These are phyloP conservation scores for Emydura subglobosa DNA, from an alignment of 2,113 vertebrate genomes.

Conservation along the genomic window DNA sequence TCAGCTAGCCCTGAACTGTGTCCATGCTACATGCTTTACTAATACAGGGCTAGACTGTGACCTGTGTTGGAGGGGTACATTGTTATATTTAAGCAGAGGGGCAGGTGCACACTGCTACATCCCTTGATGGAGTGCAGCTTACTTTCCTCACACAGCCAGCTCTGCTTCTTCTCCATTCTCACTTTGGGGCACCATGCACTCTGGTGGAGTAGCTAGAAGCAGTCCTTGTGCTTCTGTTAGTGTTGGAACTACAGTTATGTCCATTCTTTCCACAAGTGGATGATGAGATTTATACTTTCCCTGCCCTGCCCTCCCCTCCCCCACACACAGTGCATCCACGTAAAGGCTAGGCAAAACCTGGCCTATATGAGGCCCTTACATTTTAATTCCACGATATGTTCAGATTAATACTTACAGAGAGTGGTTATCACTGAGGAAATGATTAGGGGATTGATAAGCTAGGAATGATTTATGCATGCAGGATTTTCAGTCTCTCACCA, in stretches of 20 bases:
- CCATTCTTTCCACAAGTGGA: conserved; percentile 4
- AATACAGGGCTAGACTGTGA: not conserved
- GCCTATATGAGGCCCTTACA: not conserved
- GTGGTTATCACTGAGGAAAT: conserved; percentile 37
- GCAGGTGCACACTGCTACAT: not conserved
- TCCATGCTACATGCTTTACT: not conserved
- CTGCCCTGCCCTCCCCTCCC: not conserved
- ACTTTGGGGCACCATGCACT: not conserved
- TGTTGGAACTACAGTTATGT: no score
- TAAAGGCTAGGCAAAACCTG: not conserved
- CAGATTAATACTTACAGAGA: conserved; percentile 45
- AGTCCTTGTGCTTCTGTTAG: no score
- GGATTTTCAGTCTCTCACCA: conserved; percentile 34
- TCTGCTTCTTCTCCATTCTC: not conserved
- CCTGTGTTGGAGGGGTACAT: not conserved
- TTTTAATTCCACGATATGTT: conserved; percentile 21
- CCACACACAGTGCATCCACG: conserved; percentile 5
- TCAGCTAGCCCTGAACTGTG: not conserved
- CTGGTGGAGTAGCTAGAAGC: not conserved
- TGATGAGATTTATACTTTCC: not conserved
- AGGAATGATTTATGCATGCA: conserved; percentile 62
- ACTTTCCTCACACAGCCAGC: no score
- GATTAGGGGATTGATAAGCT: conserved; percentile 58
- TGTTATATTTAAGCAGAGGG: not conserved
- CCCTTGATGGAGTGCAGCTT: not conserved